phyloP scores from a whole-genome alignment of 1,140 invertebrate genomes.

The Bradysia coprophila region DNA sequence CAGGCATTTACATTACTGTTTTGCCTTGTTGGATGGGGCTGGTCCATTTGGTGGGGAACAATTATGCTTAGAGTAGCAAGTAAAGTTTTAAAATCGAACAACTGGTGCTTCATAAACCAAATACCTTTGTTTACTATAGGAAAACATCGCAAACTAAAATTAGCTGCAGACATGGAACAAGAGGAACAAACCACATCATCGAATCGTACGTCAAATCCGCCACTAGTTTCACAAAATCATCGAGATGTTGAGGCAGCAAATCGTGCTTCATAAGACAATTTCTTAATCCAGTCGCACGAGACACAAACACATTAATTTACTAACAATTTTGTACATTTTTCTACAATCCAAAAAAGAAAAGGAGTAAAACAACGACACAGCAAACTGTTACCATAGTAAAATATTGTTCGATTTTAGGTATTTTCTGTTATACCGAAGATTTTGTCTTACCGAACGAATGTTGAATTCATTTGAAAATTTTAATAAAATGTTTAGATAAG shows the following conservation, averaged over 20 bases:
- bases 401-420: too few relatives aligned
- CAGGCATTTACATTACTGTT: constrained; percentile 89
- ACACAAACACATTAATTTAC: too few relatives aligned
- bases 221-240: background rate
- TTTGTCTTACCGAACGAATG: too few relatives aligned
- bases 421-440: too few relatives aligned
- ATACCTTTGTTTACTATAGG: background rate
- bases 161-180: background rate
- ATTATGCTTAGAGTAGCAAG: constrained; percentile 65
- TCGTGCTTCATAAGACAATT: too few relatives aligned
- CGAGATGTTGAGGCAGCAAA: background rate
- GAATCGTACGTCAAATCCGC: background rate
- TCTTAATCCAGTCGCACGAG: too few relatives aligned
- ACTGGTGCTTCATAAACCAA: background rate
- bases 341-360: too few relatives aligned
- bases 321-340: too few relatives aligned
- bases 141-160: background rate
- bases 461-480: too few relatives aligned
- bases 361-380: too few relatives aligned
- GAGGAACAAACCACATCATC: background rate
- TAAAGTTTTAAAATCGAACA: constrained; percentile 23
- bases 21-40: constrained; percentile 90
- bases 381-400: too few relatives aligned
- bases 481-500: too few relatives aligned
- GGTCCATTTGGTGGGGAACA: constrained; percentile 92